Conservation (phyloP, 2,888 invertebrate species). For the Cephus sareptanus region DNA sequence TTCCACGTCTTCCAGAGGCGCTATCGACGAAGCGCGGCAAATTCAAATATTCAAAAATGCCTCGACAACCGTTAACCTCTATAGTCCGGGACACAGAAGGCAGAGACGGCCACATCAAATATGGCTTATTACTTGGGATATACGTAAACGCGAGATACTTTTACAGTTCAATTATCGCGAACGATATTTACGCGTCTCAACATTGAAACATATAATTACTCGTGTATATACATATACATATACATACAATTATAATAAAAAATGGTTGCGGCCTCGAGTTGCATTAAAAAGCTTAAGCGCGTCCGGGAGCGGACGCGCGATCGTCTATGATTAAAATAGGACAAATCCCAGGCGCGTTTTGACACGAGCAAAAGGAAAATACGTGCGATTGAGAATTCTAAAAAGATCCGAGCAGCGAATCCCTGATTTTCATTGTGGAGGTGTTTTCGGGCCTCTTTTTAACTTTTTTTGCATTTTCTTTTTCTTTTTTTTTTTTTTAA, state of each 20-base stretch:
- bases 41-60: background rate
- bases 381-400: background rate
- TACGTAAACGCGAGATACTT: background rate
- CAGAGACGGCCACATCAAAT: background rate
- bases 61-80: background rate
- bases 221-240: conserved; percentile 7
- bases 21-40: background rate
- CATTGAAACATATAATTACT: background rate
- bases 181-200: background rate
- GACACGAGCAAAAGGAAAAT: background rate
- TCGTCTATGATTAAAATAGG: background rate
- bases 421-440: background rate
- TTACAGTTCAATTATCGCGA: background rate
- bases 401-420: background rate
- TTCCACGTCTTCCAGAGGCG: background rate
- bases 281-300: background rate
- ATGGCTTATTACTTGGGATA: background rate
- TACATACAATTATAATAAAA: conserved; percentile 5
- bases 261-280: background rate
- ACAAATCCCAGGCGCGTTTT: background rate
- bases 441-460: background rate
- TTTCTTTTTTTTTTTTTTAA: background rate
- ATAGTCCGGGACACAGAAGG: background rate
- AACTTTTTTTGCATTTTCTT: background rate
- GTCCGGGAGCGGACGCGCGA: background rate